Conservation (phyloP, 2,113 vertebrate genomes). For the Ivindomyrus marchei region DNA sequence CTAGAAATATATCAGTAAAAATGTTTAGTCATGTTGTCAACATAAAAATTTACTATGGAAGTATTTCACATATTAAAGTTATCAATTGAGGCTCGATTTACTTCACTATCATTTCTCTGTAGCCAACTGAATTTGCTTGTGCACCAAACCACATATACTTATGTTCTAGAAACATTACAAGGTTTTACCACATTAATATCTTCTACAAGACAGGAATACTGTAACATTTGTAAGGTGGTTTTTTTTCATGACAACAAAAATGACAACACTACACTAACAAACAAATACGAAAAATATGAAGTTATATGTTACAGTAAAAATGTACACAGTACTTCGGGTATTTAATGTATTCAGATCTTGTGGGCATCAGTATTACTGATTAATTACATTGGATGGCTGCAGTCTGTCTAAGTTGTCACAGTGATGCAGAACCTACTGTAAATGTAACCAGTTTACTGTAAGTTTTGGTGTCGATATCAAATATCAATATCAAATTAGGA, state of each 20-base stretch:
- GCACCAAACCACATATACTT: background rate
- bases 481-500: too few species aligned
- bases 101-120: background rate
- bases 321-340: background rate
- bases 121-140: background rate
- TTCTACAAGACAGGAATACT: background rate
- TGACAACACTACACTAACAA: background rate
- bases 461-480: too few species aligned
- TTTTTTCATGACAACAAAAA: background rate
- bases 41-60: background rate
- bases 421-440: background rate
- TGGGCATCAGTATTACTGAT: background rate
- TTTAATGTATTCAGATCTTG: background rate
- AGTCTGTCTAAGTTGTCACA: background rate
- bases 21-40: background rate
- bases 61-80: background rate
- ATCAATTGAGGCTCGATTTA: background rate
- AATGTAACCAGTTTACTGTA: too few species aligned
- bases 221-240: background rate
- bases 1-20: background rate
- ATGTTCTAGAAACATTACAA: background rate
- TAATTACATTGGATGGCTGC: background rate
- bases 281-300: background rate
- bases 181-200: background rate
- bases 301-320: background rate